These are phyloP conservation scores for Anoncus sp. DNA, from an alignment of 2,888 invertebrate species.

Conservation along the genomic window DNA sequence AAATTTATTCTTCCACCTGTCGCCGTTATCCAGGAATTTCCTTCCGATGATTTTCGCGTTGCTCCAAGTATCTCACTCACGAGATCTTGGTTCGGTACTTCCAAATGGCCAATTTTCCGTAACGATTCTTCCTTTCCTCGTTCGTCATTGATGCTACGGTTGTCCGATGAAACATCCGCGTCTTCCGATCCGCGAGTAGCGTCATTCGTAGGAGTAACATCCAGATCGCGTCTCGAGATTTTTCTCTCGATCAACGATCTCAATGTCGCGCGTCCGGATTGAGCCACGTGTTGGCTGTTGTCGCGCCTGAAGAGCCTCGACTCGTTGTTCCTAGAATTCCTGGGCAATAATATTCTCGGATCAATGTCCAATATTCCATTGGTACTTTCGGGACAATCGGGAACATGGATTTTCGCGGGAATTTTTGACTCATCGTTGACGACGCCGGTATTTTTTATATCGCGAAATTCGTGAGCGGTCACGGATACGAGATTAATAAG, in stretches of 20 bases:
- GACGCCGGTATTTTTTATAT: constrained; percentile 21
- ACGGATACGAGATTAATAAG: constrained; percentile 53
- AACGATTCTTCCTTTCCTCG: constrained; percentile 32
- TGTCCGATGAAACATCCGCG: constrained; percentile 38
- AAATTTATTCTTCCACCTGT: constrained; percentile 53
- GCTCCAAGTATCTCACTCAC: constrained; percentile 45
- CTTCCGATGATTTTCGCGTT: constrained; percentile 4
- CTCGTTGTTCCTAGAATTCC: background rate
- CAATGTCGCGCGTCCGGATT: background rate
- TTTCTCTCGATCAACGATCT: constrained; percentile 19
- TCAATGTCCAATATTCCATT: background rate
- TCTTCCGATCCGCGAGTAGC: constrained; percentile 7
- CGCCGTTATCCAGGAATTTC: constrained; percentile 14
- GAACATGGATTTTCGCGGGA: background rate
- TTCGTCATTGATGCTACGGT: constrained; percentile 7
- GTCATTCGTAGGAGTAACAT: constrained; percentile 12
- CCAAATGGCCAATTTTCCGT: constrained; percentile 25
- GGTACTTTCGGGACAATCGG: background rate
- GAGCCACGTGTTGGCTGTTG: no score
- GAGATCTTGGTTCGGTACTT: constrained; percentile 19
- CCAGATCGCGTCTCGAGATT: constrained; percentile 14
- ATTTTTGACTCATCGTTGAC: background rate
- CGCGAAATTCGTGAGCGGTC: constrained; percentile 52
- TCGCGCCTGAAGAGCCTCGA: no score
- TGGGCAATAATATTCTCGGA: background rate